phyloP scores from a whole-genome alignment of 2,888 invertebrate genomes.

The Hylaea fasciaria region DNA sequence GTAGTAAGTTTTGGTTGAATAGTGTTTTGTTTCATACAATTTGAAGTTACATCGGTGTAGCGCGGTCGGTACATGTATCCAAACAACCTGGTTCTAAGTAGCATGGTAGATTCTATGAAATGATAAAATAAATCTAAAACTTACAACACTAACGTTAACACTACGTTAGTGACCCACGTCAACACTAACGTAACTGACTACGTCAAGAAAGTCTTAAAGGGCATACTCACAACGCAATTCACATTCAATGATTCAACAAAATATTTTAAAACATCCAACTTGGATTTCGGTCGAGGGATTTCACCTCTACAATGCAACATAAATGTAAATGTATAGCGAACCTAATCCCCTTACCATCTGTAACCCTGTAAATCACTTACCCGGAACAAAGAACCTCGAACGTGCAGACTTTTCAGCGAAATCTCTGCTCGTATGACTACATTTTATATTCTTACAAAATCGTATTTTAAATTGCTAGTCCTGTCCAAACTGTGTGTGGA shows the following conservation, averaged over 20 bases:
- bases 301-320: slow-evolving; percentile 31
- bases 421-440: slow-evolving; percentile 38
- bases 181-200: too few relatives aligned
- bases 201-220: not conserved
- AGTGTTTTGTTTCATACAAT: slow-evolving; percentile 13
- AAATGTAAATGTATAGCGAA: slow-evolving; percentile 43
- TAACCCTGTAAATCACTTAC: slow-evolving; percentile 50
- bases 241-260: slow-evolving; percentile 3
- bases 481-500: slow-evolving; percentile 1
- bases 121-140: too few relatives aligned
- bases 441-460: slow-evolving; percentile 39
- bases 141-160: too few relatives aligned
- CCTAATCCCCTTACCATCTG: slow-evolving; percentile 47
- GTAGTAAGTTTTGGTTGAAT: slow-evolving; percentile 22
- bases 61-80: too few relatives aligned
- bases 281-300: slow-evolving; percentile 22
- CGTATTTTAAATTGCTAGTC: slow-evolving; percentile 26
- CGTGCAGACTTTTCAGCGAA: slow-evolving; percentile 41
- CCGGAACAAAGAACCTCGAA: slow-evolving; percentile 46
- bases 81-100: too few relatives aligned
- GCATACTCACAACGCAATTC: not conserved
- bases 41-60: not conserved
- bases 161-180: too few relatives aligned
- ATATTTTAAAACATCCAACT: slow-evolving; percentile 17
- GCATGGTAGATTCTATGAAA: too few relatives aligned